Conservation (phyloP, 1,140 invertebrate genomes). For the Musca vetustissima region DNA sequence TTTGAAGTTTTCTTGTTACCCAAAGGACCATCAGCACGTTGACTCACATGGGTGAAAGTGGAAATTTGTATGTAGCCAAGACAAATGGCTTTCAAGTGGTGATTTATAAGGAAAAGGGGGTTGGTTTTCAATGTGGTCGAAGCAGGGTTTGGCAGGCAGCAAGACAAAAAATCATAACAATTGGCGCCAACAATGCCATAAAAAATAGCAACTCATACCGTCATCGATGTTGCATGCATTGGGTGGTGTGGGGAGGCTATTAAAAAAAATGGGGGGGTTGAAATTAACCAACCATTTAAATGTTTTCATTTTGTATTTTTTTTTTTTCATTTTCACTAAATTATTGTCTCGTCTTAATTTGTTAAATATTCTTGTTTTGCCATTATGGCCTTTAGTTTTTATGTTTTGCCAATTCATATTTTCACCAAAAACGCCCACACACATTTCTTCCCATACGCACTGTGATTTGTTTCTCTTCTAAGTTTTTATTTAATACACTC, state of each 20-base stretch:
- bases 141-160: background rate
- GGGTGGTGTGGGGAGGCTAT: too few species aligned
- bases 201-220: background rate
- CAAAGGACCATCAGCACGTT: too few species aligned
- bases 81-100: conserved; percentile 9
- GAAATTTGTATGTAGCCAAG: too few species aligned
- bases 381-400: background rate
- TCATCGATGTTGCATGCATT: too few species aligned
- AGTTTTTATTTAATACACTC: background rate
- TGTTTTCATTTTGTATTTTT: background rate
- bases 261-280: too few species aligned
- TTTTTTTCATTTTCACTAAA: background rate
- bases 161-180: conserved; percentile 2
- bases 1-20: too few species aligned
- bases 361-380: background rate
- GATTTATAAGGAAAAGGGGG: conserved; percentile 8
- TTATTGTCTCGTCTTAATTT: background rate
- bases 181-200: conserved; percentile 10
- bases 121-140: background rate
- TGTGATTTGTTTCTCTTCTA: background rate
- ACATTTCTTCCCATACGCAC: background rate
- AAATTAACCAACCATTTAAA: background rate
- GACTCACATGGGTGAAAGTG: too few species aligned
- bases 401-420: background rate
- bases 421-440: conserved; percentile 1